Conservation (phyloP, 92 coral and sea anemone species). For the Montipora capitata region DNA sequence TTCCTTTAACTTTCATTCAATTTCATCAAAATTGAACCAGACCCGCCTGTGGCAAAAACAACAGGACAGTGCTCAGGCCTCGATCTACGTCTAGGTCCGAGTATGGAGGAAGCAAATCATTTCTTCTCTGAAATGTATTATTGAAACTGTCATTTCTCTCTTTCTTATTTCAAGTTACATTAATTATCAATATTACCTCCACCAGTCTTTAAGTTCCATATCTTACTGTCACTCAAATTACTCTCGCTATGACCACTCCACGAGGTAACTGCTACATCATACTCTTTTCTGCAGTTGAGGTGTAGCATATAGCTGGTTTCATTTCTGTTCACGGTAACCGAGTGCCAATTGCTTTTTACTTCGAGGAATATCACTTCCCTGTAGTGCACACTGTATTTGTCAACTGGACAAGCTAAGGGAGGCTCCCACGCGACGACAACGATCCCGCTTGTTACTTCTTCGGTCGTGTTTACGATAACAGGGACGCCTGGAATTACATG, state of each 20-base stretch:
- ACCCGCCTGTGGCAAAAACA: too few species aligned
- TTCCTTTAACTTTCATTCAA: too few species aligned
- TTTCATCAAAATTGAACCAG: too few species aligned
- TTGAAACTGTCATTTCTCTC: too few species aligned
- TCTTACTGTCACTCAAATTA: background rate
- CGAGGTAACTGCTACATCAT: constrained; percentile 21
- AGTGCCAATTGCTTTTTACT: background rate
- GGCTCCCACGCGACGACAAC: too few species aligned
- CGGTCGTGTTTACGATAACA: background rate
- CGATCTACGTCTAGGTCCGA: too few species aligned
- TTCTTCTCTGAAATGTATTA: too few species aligned
- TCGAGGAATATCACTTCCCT: constrained; percentile 13
- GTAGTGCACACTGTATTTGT: constrained; percentile 22
- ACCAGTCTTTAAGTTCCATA: background rate
- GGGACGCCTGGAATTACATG: constrained; percentile 36
- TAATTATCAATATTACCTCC: constrained; percentile 49
- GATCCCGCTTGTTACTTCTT: constrained; percentile 9
- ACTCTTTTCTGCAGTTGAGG: constrained; percentile 3
- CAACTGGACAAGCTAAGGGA: constrained; percentile 27
- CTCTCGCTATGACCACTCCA: background rate
- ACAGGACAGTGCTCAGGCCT: too few species aligned
- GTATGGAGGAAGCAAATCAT: too few species aligned
- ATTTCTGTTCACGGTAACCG: background rate
- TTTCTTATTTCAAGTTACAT: too few species aligned
- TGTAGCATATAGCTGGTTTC: background rate